phyloP scores from a whole-genome alignment of 2,113 vertebrate species.

The Uria lomvia region DNA sequence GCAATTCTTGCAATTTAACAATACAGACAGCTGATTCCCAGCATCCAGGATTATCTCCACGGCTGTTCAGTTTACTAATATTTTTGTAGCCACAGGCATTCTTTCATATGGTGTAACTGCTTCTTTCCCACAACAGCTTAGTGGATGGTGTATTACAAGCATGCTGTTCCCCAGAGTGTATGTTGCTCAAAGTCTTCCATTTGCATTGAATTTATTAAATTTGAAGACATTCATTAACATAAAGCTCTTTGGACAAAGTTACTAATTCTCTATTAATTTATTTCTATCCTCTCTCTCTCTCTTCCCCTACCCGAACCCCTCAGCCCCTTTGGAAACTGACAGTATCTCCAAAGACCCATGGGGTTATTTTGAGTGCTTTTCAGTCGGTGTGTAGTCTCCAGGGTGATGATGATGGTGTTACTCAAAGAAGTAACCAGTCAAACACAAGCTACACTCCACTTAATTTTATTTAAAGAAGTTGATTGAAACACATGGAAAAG shows the following conservation, averaged over 20 bases:
- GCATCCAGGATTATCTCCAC: background rate
- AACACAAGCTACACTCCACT: background rate
- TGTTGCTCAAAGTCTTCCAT: background rate
- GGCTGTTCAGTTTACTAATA: background rate
- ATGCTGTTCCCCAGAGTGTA: background rate
- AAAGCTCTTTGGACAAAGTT: background rate
- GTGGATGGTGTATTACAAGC: background rate
- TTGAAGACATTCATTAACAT: background rate
- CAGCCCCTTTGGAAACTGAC: background rate
- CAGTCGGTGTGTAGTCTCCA: background rate
- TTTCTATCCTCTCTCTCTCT: background rate
- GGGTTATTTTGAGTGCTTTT: background rate
- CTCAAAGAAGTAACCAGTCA: background rate
- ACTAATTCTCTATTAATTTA: background rate
- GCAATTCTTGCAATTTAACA: background rate
- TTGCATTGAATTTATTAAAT: background rate
- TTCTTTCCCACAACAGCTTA: background rate
- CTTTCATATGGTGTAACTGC: background rate
- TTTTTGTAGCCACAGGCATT: background rate
- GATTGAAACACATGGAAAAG: background rate
- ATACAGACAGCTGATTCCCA: background rate
- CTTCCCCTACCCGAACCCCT: rapidly evolving
- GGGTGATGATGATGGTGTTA: background rate
- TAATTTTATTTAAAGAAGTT: background rate
- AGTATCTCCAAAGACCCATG: background rate